A percentile compares a stretch with the other conserved stretches of the same genome.
phyloP scores from a whole-genome alignment of 2,888 invertebrate genomes.

The Hypsopygia costalis region DNA sequence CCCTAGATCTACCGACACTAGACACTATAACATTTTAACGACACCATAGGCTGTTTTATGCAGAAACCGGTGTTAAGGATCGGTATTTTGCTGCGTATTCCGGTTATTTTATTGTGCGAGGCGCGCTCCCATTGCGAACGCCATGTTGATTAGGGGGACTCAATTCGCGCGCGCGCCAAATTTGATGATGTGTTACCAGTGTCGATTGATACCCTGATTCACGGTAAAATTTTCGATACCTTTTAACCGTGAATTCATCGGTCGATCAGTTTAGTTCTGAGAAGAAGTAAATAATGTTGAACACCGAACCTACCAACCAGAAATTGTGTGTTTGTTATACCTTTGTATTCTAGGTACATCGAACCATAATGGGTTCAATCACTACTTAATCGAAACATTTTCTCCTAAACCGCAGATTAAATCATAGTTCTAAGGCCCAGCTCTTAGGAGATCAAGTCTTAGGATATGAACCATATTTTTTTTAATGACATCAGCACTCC shows the following conservation, averaged over 20 bases:
- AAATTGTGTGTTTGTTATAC: too few species aligned
- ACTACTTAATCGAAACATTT: too few species aligned
- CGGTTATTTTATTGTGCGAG: conserved; percentile 51
- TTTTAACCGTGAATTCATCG: not conserved
- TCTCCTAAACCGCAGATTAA: too few species aligned
- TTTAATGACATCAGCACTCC: too few species aligned
- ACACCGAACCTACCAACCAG: too few species aligned
- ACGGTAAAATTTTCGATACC: conserved; percentile 6
- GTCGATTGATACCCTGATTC: conserved; percentile 15
- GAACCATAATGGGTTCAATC: too few species aligned
- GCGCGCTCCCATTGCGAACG: conserved; percentile 62
- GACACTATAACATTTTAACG: conserved; percentile 63
- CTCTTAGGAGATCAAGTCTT: too few species aligned
- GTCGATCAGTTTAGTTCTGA: too few species aligned
- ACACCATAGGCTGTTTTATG: conserved; percentile 29
- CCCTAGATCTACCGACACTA: conserved; percentile 30
- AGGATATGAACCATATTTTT: too few species aligned
- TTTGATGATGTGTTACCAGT: conserved; percentile 37
- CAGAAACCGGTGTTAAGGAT: conserved; percentile 26
- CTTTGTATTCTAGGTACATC: too few species aligned
- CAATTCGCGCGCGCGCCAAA: conserved; percentile 76
- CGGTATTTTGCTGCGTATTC: conserved; percentile 34
- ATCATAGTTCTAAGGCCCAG: too few species aligned
- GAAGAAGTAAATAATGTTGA: too few species aligned
- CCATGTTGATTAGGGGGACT: conserved; percentile 63